Conservation (phyloP, 2,113 vertebrate species). For the Phrynosoma platyrhinos region DNA sequence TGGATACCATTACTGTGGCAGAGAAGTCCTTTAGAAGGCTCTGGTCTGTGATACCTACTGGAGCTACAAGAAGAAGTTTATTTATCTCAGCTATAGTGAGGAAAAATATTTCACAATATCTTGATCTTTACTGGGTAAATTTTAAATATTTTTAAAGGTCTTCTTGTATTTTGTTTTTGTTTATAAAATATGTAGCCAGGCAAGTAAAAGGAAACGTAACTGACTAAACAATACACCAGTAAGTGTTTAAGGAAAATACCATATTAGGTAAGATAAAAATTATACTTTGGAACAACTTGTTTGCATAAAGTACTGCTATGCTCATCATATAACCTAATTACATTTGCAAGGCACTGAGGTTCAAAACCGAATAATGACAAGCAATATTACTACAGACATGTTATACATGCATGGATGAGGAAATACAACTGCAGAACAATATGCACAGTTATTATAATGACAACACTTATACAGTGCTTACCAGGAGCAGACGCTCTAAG, state of each 20-base stretch:
- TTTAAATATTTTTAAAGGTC: not conserved
- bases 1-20: constrained; percentile 46
- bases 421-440: not conserved
- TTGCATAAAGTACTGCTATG: not conserved
- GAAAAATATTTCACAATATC: not conserved
- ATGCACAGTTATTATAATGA: constrained; percentile 1
- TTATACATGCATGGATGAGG: not conserved
- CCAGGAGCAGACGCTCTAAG: constrained; percentile 50
- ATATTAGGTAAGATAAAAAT: not conserved
- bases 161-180: not conserved
- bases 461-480: constrained; percentile 4
- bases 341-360: not conserved
- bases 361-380: not conserved
- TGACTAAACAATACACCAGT: not conserved
- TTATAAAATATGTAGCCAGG: not conserved
- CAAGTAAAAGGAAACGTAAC: not conserved
- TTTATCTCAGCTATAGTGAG: constrained; percentile 11
- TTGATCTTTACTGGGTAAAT: not conserved
- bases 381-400: not conserved
- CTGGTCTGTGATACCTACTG: constrained; percentile 83
- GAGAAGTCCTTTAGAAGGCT: constrained; percentile 72
- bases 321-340: too few relatives aligned
- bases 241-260: not conserved
- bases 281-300: not conserved
- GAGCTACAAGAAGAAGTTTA: constrained; percentile 76